Evolutionary conservation across 1,140 invertebrate species (phyloP), one percentile per base, ranked within the genome.

Genomic region (Drosophila cardini): DNA sequence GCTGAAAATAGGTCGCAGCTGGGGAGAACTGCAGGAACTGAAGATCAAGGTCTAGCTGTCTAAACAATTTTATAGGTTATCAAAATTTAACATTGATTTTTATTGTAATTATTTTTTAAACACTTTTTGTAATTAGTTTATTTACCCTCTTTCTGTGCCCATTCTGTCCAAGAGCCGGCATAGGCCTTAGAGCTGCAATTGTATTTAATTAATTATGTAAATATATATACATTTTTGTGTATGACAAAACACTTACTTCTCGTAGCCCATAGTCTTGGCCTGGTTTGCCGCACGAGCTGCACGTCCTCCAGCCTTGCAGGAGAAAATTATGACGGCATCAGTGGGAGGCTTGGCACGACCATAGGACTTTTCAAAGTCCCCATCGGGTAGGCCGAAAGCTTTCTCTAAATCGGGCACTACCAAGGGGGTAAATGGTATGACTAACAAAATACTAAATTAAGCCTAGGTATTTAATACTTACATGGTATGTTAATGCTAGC

Each of bases 91-190:
- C 18, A 4, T 13, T 30, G 7, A 50, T 11, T 21, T 55, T 61
- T 72, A 68, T n/a, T 34, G 40, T 61, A 43, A 38, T 40, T 43
- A 68, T 65, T 61, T 64, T 64, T 30, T 63, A 52, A 40, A 36
- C 13, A 30, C 48, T 63, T 45, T 76, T 69, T 63, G 11, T 15
- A 34, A 30, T 34, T 56, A 11, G n/a, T 26, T 68, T 73, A 84
- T 55, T 67, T 32, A 52, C 56, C 52, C 42, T 76, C 30, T 75
- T 90, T 93, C 34, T 91, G 90, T 21, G 92, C 91, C 93, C 97
- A 93, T 94, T 97, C 80, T 94, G 96, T 93, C 96, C 98, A 94
- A 96, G 97, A 94, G 96, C 98, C 94, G 95, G 97, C 78, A 97
- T 98, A 92, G 94, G 97, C 93, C 95, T 96, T 92, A 95, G 93